Base-by-base conservation (phyloP, 2,888 invertebrate genomes). In the Graphium colonna region DNA sequence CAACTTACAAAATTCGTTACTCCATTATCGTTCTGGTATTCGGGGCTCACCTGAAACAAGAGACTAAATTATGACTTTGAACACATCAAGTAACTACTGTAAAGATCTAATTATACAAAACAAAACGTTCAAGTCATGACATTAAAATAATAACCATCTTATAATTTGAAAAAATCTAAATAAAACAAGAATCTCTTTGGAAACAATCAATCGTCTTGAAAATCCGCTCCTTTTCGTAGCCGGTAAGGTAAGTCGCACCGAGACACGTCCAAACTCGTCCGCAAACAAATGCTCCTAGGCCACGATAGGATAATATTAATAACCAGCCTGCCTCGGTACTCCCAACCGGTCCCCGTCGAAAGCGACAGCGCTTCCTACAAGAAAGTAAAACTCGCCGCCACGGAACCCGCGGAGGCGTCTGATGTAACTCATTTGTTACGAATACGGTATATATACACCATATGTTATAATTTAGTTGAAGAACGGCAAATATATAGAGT, bases 331-430 rank as follows among this genome's bases (percentile, higher is more conserved):
- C 69, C 68, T 69, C 66, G 69, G 65, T 66, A 69, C 73, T 69
- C 65, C 61, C 65, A 80, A 88, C 88, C 89, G 89, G 87, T 87
- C 84, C 71, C 73, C 73, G 72, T 82, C 77, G 89, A 89, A 88
- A 89, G 89, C 79, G 89, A 89, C 75, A 87, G 77, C 81, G 82
- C 82, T 88, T 87, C 87, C 87, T 86, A 82, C 79, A 86, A 80
- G 89, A 88, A 88, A 89, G 88, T 89, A 88, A 87, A 86, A 85
- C 80, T 72, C 67, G 74, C 75, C 58, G 55, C 59, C 43, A 73
- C 81, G 83, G 83, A 82, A 87, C 77, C 68, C 58, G 60, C 57
- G 63, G 59, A 59, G 62, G 66, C 48, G 55, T 57, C 41, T 28
- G 36, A 63, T 67, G 60, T 68, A 67, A 64, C 63, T 63, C 60